phyloP scores from a whole-genome alignment of 2,113 vertebrate species.

The Phaetusa simplex region DNA sequence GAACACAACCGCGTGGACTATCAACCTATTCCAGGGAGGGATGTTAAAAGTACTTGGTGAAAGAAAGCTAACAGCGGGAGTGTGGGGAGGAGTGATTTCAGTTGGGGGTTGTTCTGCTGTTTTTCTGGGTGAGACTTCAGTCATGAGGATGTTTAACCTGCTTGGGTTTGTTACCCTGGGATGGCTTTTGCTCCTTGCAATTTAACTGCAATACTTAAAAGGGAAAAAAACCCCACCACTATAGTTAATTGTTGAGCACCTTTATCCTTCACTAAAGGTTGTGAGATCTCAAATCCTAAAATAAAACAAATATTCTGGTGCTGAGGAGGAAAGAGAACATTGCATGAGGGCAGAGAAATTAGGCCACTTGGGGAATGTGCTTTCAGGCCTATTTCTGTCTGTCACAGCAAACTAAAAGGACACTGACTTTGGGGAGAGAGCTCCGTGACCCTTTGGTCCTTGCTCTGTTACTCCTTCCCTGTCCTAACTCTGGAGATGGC shows the following conservation, averaged over 20 bases:
- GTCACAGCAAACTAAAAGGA: not conserved
- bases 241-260: not conserved
- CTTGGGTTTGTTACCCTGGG: not conserved
- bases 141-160: not conserved
- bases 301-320: not conserved
- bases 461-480: not conserved
- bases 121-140: not conserved
- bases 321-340: conserved; percentile 13
- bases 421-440: not conserved
- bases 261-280: not conserved
- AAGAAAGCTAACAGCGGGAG: not conserved
- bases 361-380: not conserved
- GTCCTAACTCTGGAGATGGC: not conserved
- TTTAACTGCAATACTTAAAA: not conserved
- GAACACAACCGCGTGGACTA: not conserved
- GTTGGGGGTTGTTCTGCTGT: not conserved
- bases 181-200: not conserved
- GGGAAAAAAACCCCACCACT: not conserved
- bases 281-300: conserved; percentile 3
- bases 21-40: not conserved
- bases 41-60: not conserved
- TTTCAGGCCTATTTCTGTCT: conserved; percentile 26
- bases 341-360: not conserved
- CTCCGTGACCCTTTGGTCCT: not conserved
- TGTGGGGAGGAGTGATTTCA: not conserved